A percentile compares a stretch with the other conserved stretches of the same genome.
Conservation (phyloP, 2,113 vertebrate genomes). For the Tonatia bakeri region DNA sequence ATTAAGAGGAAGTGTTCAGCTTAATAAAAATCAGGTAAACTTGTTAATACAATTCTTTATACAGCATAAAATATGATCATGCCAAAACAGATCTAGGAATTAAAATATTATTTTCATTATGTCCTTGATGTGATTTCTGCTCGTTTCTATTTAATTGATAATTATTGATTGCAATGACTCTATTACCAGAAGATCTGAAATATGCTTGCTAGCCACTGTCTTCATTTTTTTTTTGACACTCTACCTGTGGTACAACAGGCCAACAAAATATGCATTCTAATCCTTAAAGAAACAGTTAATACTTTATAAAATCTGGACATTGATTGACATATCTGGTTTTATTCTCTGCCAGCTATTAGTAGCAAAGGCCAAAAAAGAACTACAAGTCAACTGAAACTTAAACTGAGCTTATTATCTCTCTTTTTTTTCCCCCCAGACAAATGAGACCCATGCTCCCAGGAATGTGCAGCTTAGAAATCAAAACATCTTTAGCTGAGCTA, state of each 20-base stretch:
- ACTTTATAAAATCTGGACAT: conserved; percentile 47
- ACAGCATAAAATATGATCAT: not conserved
- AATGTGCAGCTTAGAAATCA: conserved; percentile 57
- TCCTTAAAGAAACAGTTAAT: conserved; percentile 48
- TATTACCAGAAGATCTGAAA: not conserved
- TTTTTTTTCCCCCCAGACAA: not conserved
- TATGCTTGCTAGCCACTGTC: not conserved
- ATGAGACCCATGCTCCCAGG: conserved; percentile 29
- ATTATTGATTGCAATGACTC: conserved; percentile 24
- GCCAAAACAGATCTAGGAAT: not conserved
- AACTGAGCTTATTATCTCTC: conserved; percentile 41
- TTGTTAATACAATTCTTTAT: not conserved
- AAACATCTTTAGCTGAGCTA: conserved; percentile 33
- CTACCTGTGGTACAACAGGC: not conserved
- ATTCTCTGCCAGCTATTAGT: conserved; percentile 54
- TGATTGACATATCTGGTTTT: conserved; percentile 43
- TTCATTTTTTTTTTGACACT: not conserved
- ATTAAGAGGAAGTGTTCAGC: not conserved
- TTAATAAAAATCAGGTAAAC: conserved; percentile 36
- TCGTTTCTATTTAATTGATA: conserved; percentile 33
- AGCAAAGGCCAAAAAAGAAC: conserved; percentile 59
- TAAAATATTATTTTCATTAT: not conserved
- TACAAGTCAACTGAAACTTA: conserved; percentile 50
- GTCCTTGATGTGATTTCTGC: conserved; percentile 23
- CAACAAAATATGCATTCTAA: conserved; percentile 12